phyloP scores from a whole-genome alignment of 2,797 vertebrate species.

The Spondyliosoma cantharus region DNA sequence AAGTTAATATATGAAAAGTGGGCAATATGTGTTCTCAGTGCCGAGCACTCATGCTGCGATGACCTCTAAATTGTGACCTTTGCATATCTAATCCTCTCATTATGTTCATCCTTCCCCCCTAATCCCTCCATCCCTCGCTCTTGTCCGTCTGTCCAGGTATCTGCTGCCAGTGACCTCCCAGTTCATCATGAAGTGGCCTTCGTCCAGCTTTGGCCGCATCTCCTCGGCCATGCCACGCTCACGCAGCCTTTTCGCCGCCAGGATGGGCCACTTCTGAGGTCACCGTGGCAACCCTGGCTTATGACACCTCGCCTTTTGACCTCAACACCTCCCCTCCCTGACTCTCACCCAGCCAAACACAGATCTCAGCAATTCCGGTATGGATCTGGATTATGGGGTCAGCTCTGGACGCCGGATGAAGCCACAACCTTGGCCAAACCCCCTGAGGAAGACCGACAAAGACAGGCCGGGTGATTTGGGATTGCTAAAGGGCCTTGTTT shows the following conservation, averaged over 20 bases:
- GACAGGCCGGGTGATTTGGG: slow-evolving; percentile 40
- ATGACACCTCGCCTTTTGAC: slow-evolving; percentile 69
- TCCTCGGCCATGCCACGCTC: slow-evolving; percentile 88
- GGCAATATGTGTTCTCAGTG: slow-evolving; percentile 65
- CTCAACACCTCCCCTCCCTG: slow-evolving; percentile 45
- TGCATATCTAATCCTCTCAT: slow-evolving; percentile 84
- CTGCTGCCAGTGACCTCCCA: slow-evolving; percentile 95
- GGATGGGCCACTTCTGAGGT: slow-evolving; percentile 90
- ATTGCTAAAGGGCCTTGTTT: slow-evolving; percentile 46
- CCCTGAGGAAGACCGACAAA: slow-evolving; percentile 54
- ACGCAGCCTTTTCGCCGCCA: slow-evolving; percentile 90
- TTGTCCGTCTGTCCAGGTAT: slow-evolving; percentile 89
- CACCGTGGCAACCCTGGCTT: slow-evolving; percentile 70
- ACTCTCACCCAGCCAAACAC: slow-evolving; percentile 67
- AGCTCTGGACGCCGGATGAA: slow-evolving; percentile 57
- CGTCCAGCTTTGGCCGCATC: slow-evolving; percentile 87
- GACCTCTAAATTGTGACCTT: slow-evolving; percentile 82
- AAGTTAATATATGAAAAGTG: slow-evolving; percentile 55
- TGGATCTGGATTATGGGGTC: slow-evolving; percentile 59
- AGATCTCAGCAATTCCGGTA: slow-evolving; percentile 56
- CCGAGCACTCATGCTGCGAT: slow-evolving; percentile 68
- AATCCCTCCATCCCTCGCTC: slow-evolving; percentile 76
- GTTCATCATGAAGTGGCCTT: slow-evolving; percentile 93
- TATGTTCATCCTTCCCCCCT: slow-evolving; percentile 78
- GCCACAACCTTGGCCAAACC: slow-evolving; percentile 47